phyloP scores from a whole-genome alignment of 2,113 vertebrate species.

The Oenanthe oenanthe region DNA sequence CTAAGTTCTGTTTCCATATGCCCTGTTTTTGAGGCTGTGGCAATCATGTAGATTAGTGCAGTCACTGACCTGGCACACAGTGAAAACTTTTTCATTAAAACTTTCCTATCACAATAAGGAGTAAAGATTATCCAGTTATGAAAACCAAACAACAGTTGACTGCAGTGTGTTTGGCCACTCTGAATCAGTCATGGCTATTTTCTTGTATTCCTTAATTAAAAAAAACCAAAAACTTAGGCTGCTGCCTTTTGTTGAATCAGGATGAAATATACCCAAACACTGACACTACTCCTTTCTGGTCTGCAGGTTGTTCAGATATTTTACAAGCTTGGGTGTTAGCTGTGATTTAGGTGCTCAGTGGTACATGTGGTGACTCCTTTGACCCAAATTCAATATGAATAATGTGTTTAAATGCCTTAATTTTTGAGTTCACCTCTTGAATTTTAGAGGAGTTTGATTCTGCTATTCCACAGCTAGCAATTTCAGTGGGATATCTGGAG shows the following conservation, averaged over 20 bases:
- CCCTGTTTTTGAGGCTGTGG: not conserved
- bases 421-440: not conserved
- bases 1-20: not conserved
- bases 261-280: not conserved
- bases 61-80: not conserved
- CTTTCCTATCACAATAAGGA: not conserved
- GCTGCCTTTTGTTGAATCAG: not conserved
- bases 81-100: not conserved
- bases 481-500: not conserved
- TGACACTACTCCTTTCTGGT: not conserved
- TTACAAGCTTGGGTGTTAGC: not conserved
- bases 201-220: not conserved
- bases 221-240: not conserved
- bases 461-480: rapidly evolving
- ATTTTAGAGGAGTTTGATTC: not conserved
- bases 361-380: not conserved
- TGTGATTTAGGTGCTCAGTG: not conserved
- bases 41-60: not conserved
- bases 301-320: rapidly evolving
- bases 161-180: rapidly evolving
- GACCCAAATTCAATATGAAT: not conserved
- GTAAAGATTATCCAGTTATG: not conserved
- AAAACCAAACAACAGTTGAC: not conserved
- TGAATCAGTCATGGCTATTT: not conserved
- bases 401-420: not conserved